Percentiles rank a stretch among this genome's conserved stretches.
Conservation (phyloP, 2,888 invertebrate genomes). For the Cheilosia pagana region DNA sequence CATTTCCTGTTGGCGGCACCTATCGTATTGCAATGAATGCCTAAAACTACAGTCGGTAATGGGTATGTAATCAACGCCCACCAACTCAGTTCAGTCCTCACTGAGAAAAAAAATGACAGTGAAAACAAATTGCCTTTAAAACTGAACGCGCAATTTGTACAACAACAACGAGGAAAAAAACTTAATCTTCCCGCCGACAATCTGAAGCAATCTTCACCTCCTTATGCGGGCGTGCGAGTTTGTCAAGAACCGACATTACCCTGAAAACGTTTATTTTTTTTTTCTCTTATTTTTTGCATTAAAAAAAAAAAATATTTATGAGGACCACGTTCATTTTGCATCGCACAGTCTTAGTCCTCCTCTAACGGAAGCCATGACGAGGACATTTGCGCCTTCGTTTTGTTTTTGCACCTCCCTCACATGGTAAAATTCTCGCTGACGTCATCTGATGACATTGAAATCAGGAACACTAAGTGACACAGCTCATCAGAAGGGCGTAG, state of each 20-base stretch:
- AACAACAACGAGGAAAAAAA: constrained; percentile 8
- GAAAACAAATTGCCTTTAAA: constrained; percentile 18
- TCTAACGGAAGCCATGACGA: constrained; percentile 34
- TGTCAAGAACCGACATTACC: constrained; percentile 32
- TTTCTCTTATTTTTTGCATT: neutral
- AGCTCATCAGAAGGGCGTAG: neutral
- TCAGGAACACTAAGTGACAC: constrained; percentile 40
- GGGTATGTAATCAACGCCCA: neutral
- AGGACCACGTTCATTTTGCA: constrained; percentile 31
- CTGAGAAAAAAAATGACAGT: constrained; percentile 10
- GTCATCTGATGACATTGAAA: constrained; percentile 65
- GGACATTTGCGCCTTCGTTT: constrained; percentile 25
- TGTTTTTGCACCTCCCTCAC: neutral
- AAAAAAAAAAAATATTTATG: neutral
- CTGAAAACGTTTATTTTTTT: neutral
- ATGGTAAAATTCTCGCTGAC: constrained; percentile 42
- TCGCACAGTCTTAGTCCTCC: constrained; percentile 13
- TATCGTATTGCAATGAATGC: constrained; percentile 5
- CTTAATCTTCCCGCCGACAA: neutral
- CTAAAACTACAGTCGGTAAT: neutral
- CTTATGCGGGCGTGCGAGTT: constrained; percentile 15
- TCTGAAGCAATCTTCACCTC: neutral
- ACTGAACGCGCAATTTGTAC: neutral
- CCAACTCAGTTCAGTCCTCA: neutral
- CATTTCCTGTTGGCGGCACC: constrained; percentile 1